These are phyloP conservation scores for Hirtodrosophila duncani DNA, from an alignment of 2,888 invertebrate species.

Conservation along the genomic window DNA sequence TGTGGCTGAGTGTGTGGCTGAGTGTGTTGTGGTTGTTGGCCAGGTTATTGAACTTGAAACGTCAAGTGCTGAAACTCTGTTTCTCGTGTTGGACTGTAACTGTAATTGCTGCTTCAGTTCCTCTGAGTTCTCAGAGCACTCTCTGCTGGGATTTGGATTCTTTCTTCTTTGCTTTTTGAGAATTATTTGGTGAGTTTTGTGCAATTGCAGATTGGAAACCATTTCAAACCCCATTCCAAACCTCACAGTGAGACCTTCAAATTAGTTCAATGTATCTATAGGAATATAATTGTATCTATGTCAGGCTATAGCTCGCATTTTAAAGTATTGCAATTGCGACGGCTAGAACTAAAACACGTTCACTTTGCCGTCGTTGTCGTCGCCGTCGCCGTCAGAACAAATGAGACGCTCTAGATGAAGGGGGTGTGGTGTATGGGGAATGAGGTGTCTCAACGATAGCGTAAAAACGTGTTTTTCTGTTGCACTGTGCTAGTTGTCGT, in stretches of 20 bases:
- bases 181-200: conserved; percentile 11
- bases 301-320: too few species aligned
- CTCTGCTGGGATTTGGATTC: conserved; percentile 28
- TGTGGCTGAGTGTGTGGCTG: conserved; percentile 42
- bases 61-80: conserved; percentile 67
- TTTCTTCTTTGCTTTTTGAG: conserved; percentile 32
- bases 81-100: conserved; percentile 27
- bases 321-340: too few species aligned
- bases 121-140: conserved; percentile 10
- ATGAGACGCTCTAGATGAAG: too few species aligned
- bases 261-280: too few species aligned
- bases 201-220: too few species aligned
- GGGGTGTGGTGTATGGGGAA: background rate
- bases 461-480: conserved; percentile 64
- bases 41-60: conserved; percentile 72
- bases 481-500: conserved; percentile 55
- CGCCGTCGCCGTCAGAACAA: conserved; percentile 34
- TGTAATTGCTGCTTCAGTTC: conserved; percentile 1
- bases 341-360: too few species aligned
- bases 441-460: conserved; percentile 40
- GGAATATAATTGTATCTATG: too few species aligned
- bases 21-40: conserved; percentile 33
- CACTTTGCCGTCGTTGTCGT: conserved; percentile 2
- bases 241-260: too few species aligned
- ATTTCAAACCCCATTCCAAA: too few species aligned